A percentile compares a stretch with the other conserved stretches of the same genome.
phyloP scores from a whole-genome alignment of 2,797 vertebrate species.

The Loriculus beryllinus region DNA sequence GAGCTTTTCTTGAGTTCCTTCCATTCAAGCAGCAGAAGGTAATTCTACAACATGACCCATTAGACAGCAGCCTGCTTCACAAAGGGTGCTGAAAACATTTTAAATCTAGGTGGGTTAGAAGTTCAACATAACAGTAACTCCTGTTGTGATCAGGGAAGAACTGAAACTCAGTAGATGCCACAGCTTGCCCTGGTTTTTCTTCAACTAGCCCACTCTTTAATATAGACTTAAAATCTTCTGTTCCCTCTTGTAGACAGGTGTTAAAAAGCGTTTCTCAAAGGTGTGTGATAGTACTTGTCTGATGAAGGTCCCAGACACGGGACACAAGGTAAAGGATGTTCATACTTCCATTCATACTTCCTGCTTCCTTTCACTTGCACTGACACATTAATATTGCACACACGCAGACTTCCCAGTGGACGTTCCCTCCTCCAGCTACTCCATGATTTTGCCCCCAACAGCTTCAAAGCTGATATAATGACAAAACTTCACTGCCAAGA shows the following conservation, averaged over 20 bases:
- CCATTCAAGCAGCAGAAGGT: background rate
- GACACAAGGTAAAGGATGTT: background rate
- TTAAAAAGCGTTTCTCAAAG: background rate
- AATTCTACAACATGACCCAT: background rate
- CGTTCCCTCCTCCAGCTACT: constrained; percentile 42
- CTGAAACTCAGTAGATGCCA: background rate
- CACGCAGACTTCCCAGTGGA: background rate
- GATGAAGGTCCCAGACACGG: background rate
- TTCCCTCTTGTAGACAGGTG: background rate
- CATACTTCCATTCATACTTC: background rate
- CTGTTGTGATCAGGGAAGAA: background rate
- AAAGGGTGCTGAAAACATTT: background rate
- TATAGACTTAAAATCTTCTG: background rate
- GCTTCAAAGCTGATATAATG: constrained; percentile 56
- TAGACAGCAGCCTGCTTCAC: constrained; percentile 10
- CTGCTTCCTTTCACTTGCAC: background rate
- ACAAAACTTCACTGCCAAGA: constrained; percentile 33
- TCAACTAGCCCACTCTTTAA: background rate
- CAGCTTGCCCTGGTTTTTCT: background rate
- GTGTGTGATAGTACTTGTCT: background rate
- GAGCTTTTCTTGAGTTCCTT: background rate
- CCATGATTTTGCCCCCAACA: constrained; percentile 41
- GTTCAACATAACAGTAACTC: background rate
- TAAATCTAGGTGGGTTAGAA: background rate
- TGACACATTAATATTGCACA: background rate